Evolutionary conservation across 2,797 vertebrate species (phyloP).

Genomic region (Crenichthys baileyi): DNA sequence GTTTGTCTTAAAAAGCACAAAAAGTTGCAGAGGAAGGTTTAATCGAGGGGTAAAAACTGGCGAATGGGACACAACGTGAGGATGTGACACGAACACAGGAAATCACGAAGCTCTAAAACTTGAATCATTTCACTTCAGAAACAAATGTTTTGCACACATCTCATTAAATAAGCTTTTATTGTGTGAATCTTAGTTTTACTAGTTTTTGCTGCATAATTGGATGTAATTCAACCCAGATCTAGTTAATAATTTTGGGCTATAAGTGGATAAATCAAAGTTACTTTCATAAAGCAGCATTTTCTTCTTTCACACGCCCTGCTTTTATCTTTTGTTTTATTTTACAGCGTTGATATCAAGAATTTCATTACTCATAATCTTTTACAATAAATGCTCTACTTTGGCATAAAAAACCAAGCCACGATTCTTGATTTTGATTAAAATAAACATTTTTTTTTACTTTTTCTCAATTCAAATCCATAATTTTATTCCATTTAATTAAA

Average conservation of each 20-base stretch:
- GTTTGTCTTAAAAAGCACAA: conserved; percentile 74
- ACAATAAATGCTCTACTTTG: background rate
- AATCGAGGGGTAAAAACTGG: background rate
- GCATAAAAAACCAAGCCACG: background rate
- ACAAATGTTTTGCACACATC: background rate
- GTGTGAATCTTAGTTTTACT: background rate
- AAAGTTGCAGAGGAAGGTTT: conserved; percentile 8
- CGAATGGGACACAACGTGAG: too few species aligned
- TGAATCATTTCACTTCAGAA: background rate
- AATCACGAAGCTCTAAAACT: background rate
- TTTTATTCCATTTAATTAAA: background rate
- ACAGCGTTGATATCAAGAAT: background rate
- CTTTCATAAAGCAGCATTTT: background rate
- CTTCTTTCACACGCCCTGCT: background rate
- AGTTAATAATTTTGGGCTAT: background rate
- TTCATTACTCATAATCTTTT: background rate
- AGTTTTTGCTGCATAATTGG: background rate
- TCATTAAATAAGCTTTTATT: background rate
- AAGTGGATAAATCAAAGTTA: background rate
- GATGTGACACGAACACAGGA: background rate
- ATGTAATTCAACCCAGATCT: background rate
- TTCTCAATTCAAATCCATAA: background rate
- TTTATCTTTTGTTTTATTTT: background rate
- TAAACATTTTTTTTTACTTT: background rate
- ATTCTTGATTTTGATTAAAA: background rate